phyloP scores from a whole-genome alignment of 1,140 invertebrate species.

The Aphaenogaster floridana region DNA sequence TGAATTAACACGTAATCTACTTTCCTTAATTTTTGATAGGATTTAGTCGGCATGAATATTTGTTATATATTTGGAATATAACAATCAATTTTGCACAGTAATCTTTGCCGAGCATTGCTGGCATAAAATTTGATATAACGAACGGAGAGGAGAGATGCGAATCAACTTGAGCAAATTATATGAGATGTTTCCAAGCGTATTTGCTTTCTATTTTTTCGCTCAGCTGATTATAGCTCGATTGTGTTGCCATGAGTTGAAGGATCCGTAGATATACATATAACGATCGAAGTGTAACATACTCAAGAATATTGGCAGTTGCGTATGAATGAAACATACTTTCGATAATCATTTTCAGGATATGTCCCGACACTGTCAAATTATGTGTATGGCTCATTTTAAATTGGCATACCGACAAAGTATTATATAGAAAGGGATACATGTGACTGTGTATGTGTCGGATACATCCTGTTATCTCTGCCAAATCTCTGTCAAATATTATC shows the following conservation, averaged over 20 bases:
- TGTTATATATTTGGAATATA: background rate
- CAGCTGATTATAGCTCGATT: constrained; percentile 10
- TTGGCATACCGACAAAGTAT: background rate
- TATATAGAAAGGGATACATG: background rate
- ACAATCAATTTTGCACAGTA: background rate
- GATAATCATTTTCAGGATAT: background rate
- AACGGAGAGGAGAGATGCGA: background rate
- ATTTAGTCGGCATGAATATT: background rate
- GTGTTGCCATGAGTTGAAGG: background rate
- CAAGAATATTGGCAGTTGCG: constrained; percentile 8
- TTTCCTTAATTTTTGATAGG: background rate
- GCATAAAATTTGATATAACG: background rate
- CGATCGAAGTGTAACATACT: constrained; percentile 12
- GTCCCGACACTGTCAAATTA: background rate
- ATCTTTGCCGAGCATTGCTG: background rate
- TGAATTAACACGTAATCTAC: background rate
- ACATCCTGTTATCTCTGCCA: background rate
- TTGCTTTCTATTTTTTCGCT: constrained; percentile 36
- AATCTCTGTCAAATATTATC: background rate
- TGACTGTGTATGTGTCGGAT: background rate
- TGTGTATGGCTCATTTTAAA: background rate
- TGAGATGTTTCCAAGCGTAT: constrained; percentile 14
- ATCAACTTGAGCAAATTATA: background rate
- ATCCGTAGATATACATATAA: constrained; percentile 19
- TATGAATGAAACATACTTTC: background rate